phyloP scores from a whole-genome alignment of 2,797 vertebrate genomes.

The Fundulus diaphanus region DNA sequence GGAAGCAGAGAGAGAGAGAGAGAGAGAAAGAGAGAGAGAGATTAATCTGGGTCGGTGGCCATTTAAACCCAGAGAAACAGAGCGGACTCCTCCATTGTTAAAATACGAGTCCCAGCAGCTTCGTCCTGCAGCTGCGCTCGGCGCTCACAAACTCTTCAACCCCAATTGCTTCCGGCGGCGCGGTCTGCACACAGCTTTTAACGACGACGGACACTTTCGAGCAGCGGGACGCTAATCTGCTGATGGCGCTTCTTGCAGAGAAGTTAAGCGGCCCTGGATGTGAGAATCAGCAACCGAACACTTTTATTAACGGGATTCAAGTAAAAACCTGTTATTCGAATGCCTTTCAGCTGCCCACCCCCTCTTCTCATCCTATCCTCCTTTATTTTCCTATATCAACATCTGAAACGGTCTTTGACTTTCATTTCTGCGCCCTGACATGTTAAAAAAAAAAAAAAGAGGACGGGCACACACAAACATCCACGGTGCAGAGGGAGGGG shows the following conservation, averaged over 20 bases:
- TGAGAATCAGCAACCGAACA: slow-evolving; percentile 2
- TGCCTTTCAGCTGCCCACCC: not conserved
- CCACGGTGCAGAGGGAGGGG: slow-evolving; percentile 41
- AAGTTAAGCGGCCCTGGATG: slow-evolving; percentile 24
- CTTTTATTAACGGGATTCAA: not conserved
- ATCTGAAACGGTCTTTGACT: slow-evolving; percentile 10
- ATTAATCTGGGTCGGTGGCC: slow-evolving; percentile 55
- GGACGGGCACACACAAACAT: slow-evolving; percentile 20
- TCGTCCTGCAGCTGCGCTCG: slow-evolving; percentile 61
- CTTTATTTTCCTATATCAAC: slow-evolving; percentile 32
- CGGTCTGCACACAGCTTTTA: slow-evolving; percentile 48
- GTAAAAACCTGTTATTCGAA: not conserved
- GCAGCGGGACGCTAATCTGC: slow-evolving; percentile 43
- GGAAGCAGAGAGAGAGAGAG: slow-evolving; percentile 11
- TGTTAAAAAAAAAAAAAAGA: slow-evolving; percentile 59
- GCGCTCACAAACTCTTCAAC: slow-evolving; percentile 51
- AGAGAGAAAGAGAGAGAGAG: slow-evolving; percentile 13
- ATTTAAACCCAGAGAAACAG: slow-evolving; percentile 10
- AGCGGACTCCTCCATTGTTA: slow-evolving; percentile 43
- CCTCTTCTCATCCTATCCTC: slow-evolving; percentile 23
- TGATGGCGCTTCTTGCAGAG: slow-evolving; percentile 42
- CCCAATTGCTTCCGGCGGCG: slow-evolving; percentile 69
- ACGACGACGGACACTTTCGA: slow-evolving; percentile 31
- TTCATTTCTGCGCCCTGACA: slow-evolving; percentile 37
- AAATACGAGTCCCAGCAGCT: slow-evolving; percentile 50